phyloP scores from a whole-genome alignment of 1,140 invertebrate species.

The Brachionus rotundiformis region DNA sequence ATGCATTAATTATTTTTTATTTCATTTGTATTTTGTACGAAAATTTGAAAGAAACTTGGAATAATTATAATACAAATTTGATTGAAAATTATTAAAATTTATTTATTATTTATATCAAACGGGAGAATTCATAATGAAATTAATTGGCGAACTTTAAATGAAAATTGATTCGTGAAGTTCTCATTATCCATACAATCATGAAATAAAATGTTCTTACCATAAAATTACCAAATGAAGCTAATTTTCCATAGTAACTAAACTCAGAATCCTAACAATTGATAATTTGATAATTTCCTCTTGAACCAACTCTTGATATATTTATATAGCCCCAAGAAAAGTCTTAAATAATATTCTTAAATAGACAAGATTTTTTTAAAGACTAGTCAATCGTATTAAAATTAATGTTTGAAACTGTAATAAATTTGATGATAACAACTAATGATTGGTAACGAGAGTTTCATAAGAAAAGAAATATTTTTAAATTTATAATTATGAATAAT shows the following conservation, averaged over 20 bases:
- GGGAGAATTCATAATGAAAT: neutral
- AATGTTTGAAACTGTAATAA: neutral
- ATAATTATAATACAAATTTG: neutral
- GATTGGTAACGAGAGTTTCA: neutral
- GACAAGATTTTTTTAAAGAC: too few relatives aligned
- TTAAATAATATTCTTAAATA: neutral
- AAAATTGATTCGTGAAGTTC: too few relatives aligned
- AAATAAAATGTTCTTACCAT: neutral
- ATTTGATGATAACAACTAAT: neutral
- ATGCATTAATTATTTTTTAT: neutral
- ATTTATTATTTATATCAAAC: neutral
- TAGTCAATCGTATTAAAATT: too few relatives aligned
- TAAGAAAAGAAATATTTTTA: neutral
- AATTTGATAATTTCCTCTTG: neutral
- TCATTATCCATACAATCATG: neutral
- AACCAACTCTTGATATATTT: neutral
- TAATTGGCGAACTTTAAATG: neutral
- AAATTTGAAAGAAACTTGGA: neutral
- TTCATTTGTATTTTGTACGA: neutral
- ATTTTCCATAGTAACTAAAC: constrained; percentile 3
- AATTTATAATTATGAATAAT: neutral
- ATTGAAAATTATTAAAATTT: constrained; percentile 40
- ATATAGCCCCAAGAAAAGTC: neutral
- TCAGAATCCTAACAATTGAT: neutral
- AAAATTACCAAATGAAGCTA: neutral